Conservation (phyloP, 1,140 invertebrate genomes). For the Leptinotarsa texana region DNA sequence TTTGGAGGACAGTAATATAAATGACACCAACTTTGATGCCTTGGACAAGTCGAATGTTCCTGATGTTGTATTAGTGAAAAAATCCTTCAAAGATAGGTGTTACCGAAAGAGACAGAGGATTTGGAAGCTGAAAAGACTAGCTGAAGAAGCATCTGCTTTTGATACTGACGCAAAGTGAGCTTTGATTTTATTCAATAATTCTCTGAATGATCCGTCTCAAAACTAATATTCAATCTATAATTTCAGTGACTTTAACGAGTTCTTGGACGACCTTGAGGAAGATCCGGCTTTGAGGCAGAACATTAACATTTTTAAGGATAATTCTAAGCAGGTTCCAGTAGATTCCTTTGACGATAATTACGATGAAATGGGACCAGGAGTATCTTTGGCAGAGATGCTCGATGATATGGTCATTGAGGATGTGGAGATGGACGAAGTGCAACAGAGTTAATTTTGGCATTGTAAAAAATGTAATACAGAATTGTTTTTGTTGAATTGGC, state of each 20-base stretch:
- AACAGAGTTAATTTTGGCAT: background rate
- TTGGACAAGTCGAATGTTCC: constrained; percentile 73
- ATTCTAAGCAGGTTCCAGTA: constrained; percentile 65
- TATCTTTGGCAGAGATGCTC: constrained; percentile 96
- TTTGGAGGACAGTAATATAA: constrained; percentile 86
- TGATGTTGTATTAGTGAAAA: constrained; percentile 93
- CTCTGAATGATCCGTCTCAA: background rate
- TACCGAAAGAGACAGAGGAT: constrained; percentile 73
- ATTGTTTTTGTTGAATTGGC: background rate
- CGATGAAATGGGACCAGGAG: constrained; percentile 76
- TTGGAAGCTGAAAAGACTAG: constrained; percentile 92
- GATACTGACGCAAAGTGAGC: constrained; percentile 73
- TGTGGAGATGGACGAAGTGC: constrained; percentile 66
- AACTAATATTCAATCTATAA: background rate
- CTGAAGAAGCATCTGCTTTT: constrained; percentile 69
- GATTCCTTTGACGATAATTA: constrained; percentile 66
- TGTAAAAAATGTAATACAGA: background rate
- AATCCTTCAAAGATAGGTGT: constrained; percentile 79
- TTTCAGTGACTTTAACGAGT: constrained; percentile 89
- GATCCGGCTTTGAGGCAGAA: constrained; percentile 85
- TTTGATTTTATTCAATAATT: background rate
- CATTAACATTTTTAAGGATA: constrained; percentile 91
- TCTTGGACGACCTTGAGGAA: constrained; percentile 97
- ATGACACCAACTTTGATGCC: constrained; percentile 87
- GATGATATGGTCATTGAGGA: constrained; percentile 89